phyloP scores from a whole-genome alignment of 2,797 vertebrate species.

The Pogonophryne albipinna region DNA sequence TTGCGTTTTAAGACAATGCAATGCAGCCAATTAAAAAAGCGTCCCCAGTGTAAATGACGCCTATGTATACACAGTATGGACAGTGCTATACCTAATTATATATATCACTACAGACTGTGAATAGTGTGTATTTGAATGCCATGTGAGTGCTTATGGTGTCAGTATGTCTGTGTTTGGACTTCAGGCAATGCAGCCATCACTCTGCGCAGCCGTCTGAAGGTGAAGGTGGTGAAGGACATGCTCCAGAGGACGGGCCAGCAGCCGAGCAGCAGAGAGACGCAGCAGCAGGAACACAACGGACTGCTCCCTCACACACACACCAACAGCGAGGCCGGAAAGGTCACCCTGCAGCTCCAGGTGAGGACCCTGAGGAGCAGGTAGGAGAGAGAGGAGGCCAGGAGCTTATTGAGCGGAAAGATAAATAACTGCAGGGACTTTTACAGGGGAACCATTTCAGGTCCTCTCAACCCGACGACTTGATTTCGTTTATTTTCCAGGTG shows the following conservation, averaged over 20 bases:
- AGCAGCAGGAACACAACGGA: conserved; percentile 74
- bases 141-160: background rate
- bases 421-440: background rate
- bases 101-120: no score
- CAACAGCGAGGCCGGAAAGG: conserved; percentile 80
- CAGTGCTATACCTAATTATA: no score
- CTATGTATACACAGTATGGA: no score
- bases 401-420: background rate
- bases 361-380: background rate
- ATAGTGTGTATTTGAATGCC: background rate
- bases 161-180: conserved; percentile 9
- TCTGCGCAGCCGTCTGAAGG: conserved; percentile 87
- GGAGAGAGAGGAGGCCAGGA: background rate
- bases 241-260: conserved; percentile 73
- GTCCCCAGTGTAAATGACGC: no score
- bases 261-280: conserved; percentile 21
- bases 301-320: conserved; percentile 75
- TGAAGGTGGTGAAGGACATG: conserved; percentile 87
- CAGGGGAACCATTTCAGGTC: background rate
- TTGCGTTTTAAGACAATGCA: no score
- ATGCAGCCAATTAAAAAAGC: no score
- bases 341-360: conserved; percentile 88
- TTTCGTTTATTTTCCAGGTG: background rate
- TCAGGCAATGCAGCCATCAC: conserved; percentile 88
- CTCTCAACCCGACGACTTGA: background rate